phyloP scores from a whole-genome alignment of 2,888 invertebrate genomes.

The Heliconius aoede region DNA sequence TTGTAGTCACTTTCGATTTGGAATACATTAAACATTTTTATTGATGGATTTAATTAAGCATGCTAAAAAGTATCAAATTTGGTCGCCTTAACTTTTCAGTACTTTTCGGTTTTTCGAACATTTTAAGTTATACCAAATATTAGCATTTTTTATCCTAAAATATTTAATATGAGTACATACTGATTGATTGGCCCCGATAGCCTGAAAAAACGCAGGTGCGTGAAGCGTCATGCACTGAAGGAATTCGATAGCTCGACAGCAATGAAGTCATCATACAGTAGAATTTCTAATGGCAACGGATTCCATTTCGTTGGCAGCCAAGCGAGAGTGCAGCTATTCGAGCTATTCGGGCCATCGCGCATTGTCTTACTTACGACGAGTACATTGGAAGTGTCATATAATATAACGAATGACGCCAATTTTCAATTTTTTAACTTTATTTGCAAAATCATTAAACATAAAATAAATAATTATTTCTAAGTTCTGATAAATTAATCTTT shows the following conservation, averaged over 20 bases:
- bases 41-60: too few relatives aligned
- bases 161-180: neutral
- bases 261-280: constrained; percentile 78
- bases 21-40: too few relatives aligned
- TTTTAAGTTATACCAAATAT: too few relatives aligned
- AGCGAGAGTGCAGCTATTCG: constrained; percentile 74
- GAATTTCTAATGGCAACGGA: constrained; percentile 79
- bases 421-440: neutral
- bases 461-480: neutral
- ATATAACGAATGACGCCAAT: neutral
- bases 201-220: constrained; percentile 49
- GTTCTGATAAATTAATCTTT: neutral
- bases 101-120: too few relatives aligned
- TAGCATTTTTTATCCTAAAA: neutral
- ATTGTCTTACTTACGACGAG: constrained; percentile 45
- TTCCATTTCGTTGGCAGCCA: constrained; percentile 80
- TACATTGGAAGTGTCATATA: constrained; percentile 19
- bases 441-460: neutral
- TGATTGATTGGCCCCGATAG: neutral
- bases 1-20: too few relatives aligned
- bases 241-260: constrained; percentile 62
- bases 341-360: constrained; percentile 68
- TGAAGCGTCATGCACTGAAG: constrained; percentile 62
- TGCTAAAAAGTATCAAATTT: too few relatives aligned
- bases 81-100: too few relatives aligned